Base-by-base conservation (phyloP, 2,113 vertebrate species). In the Pelecanus crispus region DNA sequence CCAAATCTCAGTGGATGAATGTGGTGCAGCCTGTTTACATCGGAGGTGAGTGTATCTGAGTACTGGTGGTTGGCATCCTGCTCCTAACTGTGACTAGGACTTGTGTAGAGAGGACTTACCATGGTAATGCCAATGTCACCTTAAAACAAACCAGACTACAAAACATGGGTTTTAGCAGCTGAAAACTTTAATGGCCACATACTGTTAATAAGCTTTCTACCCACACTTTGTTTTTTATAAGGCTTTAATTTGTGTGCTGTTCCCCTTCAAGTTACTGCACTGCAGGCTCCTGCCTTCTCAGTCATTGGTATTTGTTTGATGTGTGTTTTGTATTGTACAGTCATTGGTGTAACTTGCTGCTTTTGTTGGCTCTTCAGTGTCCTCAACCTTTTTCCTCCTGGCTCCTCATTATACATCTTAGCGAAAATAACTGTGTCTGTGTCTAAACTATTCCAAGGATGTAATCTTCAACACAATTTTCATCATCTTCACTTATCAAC, bases 1-100 rank as follows among this genome's bases (percentile, higher is more conserved):
- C 99, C 32, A 99, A 99, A 96, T 99, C 98, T 65, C 98, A 99
- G 96, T 99, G 99, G 99, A 98, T 98, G 96, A 99, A 99, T 81
- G 98, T 99, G 95, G 99, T 99, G 87, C 99, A 99, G 95, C 99
- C 99, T 82, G 98, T 99, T 97, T 98, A 98, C 72, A 91, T 99
- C 65, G 98, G 98, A 98, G 99, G 99, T 99, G 82, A 98, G 98
- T 87, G 17, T 53, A 2, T n/a, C 31, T 29, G 18, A 32, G 44
- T 36, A 7, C 45, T 58, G 47, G 22, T 53, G 38, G 17, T 8
- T 72, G 82, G 21, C 52, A 22, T 81, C 7, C 19, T 50, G 44
- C 70, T 91, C 22, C 28, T 8, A 6, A 9, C 55, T 62, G 29
- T 32, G 44, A 24, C 45, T n/a, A 42, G 50, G 66, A 9, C 34